Conservation (phyloP, 2,888 invertebrate species). For the Heliothis peltigera region DNA sequence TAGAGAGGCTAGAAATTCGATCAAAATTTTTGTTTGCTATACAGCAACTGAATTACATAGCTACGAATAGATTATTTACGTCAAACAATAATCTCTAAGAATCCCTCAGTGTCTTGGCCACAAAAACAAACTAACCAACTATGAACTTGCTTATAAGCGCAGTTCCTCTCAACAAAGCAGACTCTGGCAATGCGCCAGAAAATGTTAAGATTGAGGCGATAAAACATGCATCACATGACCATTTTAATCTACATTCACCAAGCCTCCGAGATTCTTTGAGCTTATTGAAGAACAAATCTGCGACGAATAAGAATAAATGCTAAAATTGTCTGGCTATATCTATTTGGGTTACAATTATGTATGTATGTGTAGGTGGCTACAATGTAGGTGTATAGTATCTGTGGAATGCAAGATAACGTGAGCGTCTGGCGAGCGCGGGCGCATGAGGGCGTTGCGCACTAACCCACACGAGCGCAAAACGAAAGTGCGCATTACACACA, state of each 20-base stretch:
- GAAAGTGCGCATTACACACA: constrained; percentile 63
- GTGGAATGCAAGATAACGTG: constrained; percentile 67
- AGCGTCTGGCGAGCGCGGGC: constrained; percentile 68
- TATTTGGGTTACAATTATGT: constrained; percentile 65
- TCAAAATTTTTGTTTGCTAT: constrained; percentile 1
- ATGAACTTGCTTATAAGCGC: constrained; percentile 27
- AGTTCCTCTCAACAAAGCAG: constrained; percentile 29
- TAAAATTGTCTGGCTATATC: constrained; percentile 48
- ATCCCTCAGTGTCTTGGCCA: not conserved
- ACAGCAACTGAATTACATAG: not conserved
- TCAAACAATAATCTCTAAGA: not conserved
- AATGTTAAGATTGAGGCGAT: constrained; percentile 27
- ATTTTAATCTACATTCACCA: constrained; percentile 33
- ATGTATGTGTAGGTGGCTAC: constrained; percentile 63
- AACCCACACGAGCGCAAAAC: constrained; percentile 64
- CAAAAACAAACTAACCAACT: constrained; percentile 9
- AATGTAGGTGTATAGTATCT: constrained; percentile 69
- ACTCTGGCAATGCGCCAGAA: constrained; percentile 31
- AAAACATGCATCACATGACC: constrained; percentile 35
- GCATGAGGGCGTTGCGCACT: constrained; percentile 63
- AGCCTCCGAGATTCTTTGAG: constrained; percentile 22
- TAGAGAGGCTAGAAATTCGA: constrained; percentile 19
- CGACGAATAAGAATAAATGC: constrained; percentile 42
- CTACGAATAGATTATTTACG: not conserved
- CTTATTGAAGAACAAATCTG: constrained; percentile 42